phyloP scores from a whole-genome alignment of 2,888 invertebrate genomes.

The Temnothorax rugatulus region DNA sequence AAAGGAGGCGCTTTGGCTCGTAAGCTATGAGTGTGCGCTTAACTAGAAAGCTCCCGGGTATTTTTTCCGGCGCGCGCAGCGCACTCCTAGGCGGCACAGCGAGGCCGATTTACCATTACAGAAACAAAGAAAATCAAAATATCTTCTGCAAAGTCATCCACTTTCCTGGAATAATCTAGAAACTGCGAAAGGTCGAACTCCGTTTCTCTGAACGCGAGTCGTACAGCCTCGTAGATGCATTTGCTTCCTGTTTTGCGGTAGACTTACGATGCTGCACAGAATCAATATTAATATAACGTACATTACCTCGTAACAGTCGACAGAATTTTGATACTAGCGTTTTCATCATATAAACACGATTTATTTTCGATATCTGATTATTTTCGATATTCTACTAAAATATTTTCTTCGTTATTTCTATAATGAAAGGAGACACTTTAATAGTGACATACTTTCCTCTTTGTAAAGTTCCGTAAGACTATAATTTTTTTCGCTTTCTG shows the following conservation, averaged over 20 bases:
- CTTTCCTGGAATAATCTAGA: constrained; percentile 43
- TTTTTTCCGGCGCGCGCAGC: constrained; percentile 44
- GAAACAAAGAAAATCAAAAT: constrained; percentile 66
- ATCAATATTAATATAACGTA: constrained; percentile 37
- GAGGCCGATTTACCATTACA: constrained; percentile 37
- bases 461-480: neutral
- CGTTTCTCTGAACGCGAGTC: constrained; percentile 17
- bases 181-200: constrained; percentile 34
- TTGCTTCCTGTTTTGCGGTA: constrained; percentile 32
- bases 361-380: neutral
- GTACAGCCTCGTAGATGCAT: constrained; percentile 30
- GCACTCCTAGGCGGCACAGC: constrained; percentile 5
- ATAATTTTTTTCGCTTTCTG: neutral
- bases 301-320: constrained; percentile 1
- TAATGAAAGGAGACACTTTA: neutral
- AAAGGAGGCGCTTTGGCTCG: constrained; percentile 52
- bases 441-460: neutral
- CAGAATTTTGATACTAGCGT: neutral
- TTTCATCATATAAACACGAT: neutral
- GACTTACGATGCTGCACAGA: neutral
- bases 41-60: constrained; percentile 56
- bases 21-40: constrained; percentile 48
- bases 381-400: neutral
- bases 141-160: constrained; percentile 53
- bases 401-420: constrained; percentile 3